phyloP scores from a whole-genome alignment of 2,113 vertebrate genomes.

The Oncorhynchus nerka region DNA sequence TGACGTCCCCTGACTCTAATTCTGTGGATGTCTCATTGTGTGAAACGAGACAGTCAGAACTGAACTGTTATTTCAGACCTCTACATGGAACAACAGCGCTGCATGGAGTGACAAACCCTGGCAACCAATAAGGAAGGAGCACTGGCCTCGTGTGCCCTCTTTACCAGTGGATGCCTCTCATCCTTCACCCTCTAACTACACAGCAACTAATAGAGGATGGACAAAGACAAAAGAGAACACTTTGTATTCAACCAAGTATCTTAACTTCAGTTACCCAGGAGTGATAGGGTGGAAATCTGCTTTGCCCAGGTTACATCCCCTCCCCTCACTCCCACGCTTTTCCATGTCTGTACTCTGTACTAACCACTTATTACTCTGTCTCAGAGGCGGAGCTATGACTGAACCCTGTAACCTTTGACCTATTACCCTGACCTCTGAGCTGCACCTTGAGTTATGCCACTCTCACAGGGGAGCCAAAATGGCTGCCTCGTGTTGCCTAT shows the following conservation, averaged over 20 bases:
- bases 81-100: slow-evolving; percentile 5
- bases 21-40: too few relatives aligned
- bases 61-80: too few relatives aligned
- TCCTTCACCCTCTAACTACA: slow-evolving; percentile 10
- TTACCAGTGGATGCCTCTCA: slow-evolving; percentile 26
- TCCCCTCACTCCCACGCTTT: slow-evolving; percentile 1
- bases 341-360: slow-evolving; percentile 40
- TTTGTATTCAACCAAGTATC: slow-evolving; percentile 42
- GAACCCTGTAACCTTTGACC: slow-evolving; percentile 62
- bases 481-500: neutral
- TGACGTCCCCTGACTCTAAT: too few relatives aligned
- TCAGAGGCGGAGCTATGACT: slow-evolving; percentile 70
- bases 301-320: slow-evolving; percentile 25
- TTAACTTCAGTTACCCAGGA: slow-evolving; percentile 34
- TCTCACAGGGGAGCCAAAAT: slow-evolving; percentile 46
- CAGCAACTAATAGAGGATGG: slow-evolving; percentile 25
- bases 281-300: slow-evolving; percentile 28
- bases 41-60: too few relatives aligned
- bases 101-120: slow-evolving; percentile 21
- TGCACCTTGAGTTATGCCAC: slow-evolving; percentile 72
- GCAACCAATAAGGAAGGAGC: slow-evolving; percentile 34
- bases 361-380: slow-evolving; percentile 70
- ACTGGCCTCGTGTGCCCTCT: slow-evolving; percentile 33
- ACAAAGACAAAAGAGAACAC: slow-evolving; percentile 22
- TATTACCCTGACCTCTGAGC: slow-evolving; percentile 60